Evolutionary conservation across 2,888 invertebrate species (phyloP), one percentile per base, ranked within the genome.

Genomic region (Esperia sulphurella): DNA sequence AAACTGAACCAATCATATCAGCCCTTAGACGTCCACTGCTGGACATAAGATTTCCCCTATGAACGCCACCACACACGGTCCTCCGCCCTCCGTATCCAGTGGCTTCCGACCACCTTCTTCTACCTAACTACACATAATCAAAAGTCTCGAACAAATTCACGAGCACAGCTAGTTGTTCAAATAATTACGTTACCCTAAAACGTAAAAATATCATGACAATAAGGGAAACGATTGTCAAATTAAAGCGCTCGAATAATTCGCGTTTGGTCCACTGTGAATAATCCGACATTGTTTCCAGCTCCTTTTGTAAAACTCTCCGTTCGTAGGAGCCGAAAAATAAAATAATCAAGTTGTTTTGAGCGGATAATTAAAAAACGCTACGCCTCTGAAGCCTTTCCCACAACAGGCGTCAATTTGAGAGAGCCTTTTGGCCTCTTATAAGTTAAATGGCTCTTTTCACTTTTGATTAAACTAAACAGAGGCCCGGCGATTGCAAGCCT

Each of bases 381-480:
- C 44, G 44, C 44, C 3, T 13, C 44, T 35, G 33, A 10, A 43
- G 28, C 35, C 38, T 14, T 10, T 6, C 12, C 38, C 29, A 13
- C 13, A 21, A 38, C n/a, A 44, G 33, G 35, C 46, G 46, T 46
- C 41, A 46, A 46, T 35, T 33, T 21, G 51, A 52, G 55, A 52
- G 55, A 58, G 54, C 50, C 48, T 54, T 53, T 52, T 49, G 45
- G 45, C 52, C 59, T 65, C 63, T 71, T 69, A 65, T 75, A 75
- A 77, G 74, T 77, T 76, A 75, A 78, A 80, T 75, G 69, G 66
- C 61, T 69, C 71, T 75, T 78, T 75, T 73, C 69, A 14, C 31
- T 39, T 39, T 38, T 72, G 75, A 79, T 80, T 82, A 71, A 79
- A 79, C 75, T 73, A 72, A 74, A 73, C 74, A 74, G 66, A 61